A percentile compares a stretch with the other conserved stretches of the same genome.
phyloP scores from a whole-genome alignment of 1,140 invertebrate species.

The Papilio xuthus region DNA sequence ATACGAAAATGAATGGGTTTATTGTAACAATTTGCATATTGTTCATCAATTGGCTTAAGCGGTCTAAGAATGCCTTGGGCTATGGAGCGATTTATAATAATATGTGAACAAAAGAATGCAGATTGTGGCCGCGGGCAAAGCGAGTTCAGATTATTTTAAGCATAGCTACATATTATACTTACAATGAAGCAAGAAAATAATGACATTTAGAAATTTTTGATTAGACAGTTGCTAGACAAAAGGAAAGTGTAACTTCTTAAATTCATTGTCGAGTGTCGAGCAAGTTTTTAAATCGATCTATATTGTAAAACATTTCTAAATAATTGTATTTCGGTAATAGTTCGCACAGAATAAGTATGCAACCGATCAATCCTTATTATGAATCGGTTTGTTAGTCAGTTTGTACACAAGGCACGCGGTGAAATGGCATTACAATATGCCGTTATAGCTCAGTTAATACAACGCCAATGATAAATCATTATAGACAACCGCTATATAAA shows the following conservation, averaged over 20 bases:
- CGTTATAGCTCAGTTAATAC: conserved; percentile 23
- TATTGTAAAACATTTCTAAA: conserved; percentile 6
- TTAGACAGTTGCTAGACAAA: background rate
- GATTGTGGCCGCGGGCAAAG: conserved; percentile 14
- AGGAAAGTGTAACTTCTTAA: background rate
- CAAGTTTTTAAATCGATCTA: background rate
- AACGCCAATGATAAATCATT: conserved; percentile 28
- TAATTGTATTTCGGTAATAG: background rate
- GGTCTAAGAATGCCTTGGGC: conserved; percentile 23
- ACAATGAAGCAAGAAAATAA: background rate
- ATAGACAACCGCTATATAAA: conserved; percentile 34
- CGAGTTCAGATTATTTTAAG: background rate
- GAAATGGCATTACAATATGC: conserved; percentile 20
- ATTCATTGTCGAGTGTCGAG: background rate
- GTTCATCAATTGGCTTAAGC: conserved; percentile 25
- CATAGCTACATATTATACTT: background rate
- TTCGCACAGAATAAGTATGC: background rate
- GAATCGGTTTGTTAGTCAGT: conserved; percentile 30
- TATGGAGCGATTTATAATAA: background rate
- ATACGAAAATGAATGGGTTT: conserved; percentile 1
- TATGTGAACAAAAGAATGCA: conserved; percentile 26
- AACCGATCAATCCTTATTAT: conserved; percentile 22
- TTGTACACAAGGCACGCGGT: conserved; percentile 27
- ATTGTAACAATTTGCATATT: conserved; percentile 24
- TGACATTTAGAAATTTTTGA: conserved; percentile 14